Base-by-base conservation (phyloP, 2,888 invertebrate species). In the Scelioninae gen. 2 region DNA sequence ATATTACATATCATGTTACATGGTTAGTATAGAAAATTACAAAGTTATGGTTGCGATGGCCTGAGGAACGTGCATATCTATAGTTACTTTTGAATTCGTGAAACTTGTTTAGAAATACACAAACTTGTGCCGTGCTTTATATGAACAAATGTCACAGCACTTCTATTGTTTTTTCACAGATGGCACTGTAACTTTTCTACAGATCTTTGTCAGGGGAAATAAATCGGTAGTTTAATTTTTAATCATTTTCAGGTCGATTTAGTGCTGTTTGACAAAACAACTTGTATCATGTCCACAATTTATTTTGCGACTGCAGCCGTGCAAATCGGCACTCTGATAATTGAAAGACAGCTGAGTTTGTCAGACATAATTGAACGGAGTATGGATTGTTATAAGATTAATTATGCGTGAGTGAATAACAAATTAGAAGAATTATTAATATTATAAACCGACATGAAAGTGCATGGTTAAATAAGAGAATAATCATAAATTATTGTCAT, bases 261-360 rank as follows among this genome's bases (percentile, higher is more conserved):
- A 10, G 9, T 31, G 7, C 15, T 57, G 16, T 57, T n/a, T 43
- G 57, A 57, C 2, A 43, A 57, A 11, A 57, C 18, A 41, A 43
- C 2, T 7, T 57, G 57, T 18, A 28, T 9, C 6, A 28, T 31
- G 11, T 57, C 43, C n/a, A 57, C 43, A 0, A 31, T 57, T 11
- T 43, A 9, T 41, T 18, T 57, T n/a, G 57, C 57, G 41, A 31
- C 43, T 0, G 57, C 57, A 31, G 43, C 57, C 11, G 25, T 31
- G 0, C 28, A 25, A 9, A 37, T 57, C 18, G 13, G 41, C 11
- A 37, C 13, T n/a, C 37, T 28, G 15, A 7, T 53, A 15, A 6
- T 22, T 2, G 39, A 37, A 10, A 15, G 13, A 39, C 5, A 39
- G 0, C 9, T 15, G 10, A 35, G 3, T 9, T 22, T 53, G 10